Conservation (phyloP, 2,113 vertebrate genomes). For the Pholis gunnellus region DNA sequence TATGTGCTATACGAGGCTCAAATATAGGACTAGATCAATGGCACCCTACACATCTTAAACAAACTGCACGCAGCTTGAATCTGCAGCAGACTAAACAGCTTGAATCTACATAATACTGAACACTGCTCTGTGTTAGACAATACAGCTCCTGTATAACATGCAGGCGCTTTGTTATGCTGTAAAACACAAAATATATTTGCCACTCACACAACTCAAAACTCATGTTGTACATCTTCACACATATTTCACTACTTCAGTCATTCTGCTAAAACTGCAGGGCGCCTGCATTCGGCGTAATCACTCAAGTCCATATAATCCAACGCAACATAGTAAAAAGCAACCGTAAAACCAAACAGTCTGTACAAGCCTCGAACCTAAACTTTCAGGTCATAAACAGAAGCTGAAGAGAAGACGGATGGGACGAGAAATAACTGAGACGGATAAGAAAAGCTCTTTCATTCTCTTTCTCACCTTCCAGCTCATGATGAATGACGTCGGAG, state of each 20-base stretch:
- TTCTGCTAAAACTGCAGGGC: constrained; percentile 18
- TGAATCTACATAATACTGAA: constrained; percentile 48
- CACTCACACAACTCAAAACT: background rate
- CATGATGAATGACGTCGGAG: constrained; percentile 93
- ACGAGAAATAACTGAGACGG: constrained; percentile 53
- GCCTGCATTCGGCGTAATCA: constrained; percentile 19
- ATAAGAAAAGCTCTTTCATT: constrained; percentile 39
- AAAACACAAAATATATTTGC: constrained; percentile 9
- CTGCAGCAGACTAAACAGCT: constrained; percentile 51
- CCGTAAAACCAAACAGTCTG: constrained; percentile 34
- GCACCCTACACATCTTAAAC: constrained; percentile 46
- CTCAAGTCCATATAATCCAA: constrained; percentile 36
- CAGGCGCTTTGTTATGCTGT: constrained; percentile 8
- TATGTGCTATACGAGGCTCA: constrained; percentile 45
- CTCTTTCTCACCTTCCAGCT: constrained; percentile 91
- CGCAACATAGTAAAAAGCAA: constrained; percentile 42
- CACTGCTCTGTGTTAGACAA: constrained; percentile 11
- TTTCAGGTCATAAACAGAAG: constrained; percentile 37
- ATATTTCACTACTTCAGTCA: constrained; percentile 25
- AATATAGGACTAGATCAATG: constrained; percentile 57
- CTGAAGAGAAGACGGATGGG: constrained; percentile 29
- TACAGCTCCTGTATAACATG: constrained; percentile 34
- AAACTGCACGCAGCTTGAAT: constrained; percentile 44
- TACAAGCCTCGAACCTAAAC: constrained; percentile 50
- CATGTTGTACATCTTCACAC: constrained; percentile 18